phyloP scores from a whole-genome alignment of 2,797 vertebrate genomes.

The Philypnodon macrostomus region DNA sequence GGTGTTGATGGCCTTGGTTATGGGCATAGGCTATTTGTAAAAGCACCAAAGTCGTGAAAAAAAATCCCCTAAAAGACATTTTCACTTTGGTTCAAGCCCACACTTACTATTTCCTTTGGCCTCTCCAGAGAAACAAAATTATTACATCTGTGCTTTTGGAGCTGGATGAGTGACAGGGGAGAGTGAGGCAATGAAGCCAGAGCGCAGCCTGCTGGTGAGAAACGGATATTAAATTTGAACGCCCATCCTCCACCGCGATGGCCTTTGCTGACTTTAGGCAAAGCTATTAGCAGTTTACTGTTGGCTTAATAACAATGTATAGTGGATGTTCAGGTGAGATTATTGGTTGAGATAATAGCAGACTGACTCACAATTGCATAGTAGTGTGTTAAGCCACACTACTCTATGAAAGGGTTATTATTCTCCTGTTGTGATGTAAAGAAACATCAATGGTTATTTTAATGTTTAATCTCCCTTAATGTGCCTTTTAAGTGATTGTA shows the following conservation, averaged over 20 bases:
- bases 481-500: no score
- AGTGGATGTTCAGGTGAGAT: no score
- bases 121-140: slow-evolving; percentile 42
- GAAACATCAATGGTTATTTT: no score
- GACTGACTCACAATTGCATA: no score
- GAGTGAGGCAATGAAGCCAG: slow-evolving; percentile 46
- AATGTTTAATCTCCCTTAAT: no score
- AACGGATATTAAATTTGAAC: slow-evolving; percentile 6
- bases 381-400: no score
- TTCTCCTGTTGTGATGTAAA: no score
- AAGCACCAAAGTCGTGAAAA: slow-evolving; percentile 50
- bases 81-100: slow-evolving; percentile 56
- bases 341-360: no score
- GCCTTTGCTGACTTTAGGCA: background rate
- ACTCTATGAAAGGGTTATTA: no score
- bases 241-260: slow-evolving; percentile 41
- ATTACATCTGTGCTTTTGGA: slow-evolving; percentile 34
- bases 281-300: no score
- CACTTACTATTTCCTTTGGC: slow-evolving; percentile 49
- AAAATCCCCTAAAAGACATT: slow-evolving; percentile 52
- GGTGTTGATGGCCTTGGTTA: slow-evolving; percentile 45
- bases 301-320: no score
- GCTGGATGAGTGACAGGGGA: slow-evolving; percentile 1
- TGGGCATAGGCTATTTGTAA: slow-evolving; percentile 31
- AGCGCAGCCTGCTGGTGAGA: slow-evolving; percentile 76